phyloP scores from a whole-genome alignment of 2,113 vertebrate genomes.

The mouse (Mus musculus) region DNA sequence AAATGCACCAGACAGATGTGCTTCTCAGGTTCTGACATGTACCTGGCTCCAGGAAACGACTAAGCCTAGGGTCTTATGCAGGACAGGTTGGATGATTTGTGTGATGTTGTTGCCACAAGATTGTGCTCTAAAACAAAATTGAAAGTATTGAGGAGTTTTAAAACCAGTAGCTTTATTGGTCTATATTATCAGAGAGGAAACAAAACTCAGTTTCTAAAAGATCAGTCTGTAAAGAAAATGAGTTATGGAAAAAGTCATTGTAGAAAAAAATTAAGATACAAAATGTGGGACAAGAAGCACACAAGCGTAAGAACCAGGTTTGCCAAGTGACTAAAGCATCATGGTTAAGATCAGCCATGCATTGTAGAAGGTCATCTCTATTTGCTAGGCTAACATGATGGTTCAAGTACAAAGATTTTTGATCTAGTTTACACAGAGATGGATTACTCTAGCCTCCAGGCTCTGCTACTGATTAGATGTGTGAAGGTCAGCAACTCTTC shows the following conservation, averaged over 20 bases:
- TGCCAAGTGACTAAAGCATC: neutral
- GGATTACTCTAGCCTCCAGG: neutral
- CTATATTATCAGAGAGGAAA: neutral
- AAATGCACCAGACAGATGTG: neutral
- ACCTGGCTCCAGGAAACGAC: too few species aligned
- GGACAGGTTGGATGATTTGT: neutral
- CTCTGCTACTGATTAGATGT: neutral
- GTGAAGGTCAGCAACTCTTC: neutral
- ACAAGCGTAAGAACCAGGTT: neutral
- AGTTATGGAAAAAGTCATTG: neutral
- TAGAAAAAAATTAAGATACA: neutral
- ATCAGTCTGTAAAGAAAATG: neutral
- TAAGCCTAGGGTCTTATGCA: neutral
- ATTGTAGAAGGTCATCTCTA: neutral
- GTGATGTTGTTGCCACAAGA: neutral
- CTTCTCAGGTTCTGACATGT: neutral
- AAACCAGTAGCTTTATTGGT: neutral
- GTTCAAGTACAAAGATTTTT: neutral
- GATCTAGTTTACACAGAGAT: neutral
- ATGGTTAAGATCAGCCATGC: neutral
- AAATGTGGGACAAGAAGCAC: neutral
- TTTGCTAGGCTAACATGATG: neutral
- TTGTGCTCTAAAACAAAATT: neutral
- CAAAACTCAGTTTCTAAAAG: neutral
- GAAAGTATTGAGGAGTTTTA: neutral